Conservation (phyloP, 2,113 vertebrate genomes). For the Diphyllodes magnificus region DNA sequence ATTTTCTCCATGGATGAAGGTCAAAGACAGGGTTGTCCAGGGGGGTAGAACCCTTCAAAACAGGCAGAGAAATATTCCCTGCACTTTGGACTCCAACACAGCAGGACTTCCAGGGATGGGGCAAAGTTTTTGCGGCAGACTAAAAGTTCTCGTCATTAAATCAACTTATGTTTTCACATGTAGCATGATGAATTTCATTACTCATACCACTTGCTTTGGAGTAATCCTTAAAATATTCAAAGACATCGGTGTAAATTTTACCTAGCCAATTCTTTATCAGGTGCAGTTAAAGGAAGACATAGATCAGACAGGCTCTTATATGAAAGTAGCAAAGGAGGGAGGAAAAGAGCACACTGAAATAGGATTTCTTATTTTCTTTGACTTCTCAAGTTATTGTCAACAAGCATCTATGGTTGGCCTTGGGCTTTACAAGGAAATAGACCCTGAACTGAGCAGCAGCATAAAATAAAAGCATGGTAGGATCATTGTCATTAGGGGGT, state of each 20-base stretch:
- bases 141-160: not conserved
- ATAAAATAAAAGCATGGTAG: not conserved
- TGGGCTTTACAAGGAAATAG: not conserved
- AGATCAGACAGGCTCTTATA: not conserved
- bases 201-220: not conserved
- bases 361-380: not conserved
- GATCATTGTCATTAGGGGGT: not conserved
- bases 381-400: not conserved
- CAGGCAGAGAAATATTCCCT: too few relatives aligned
- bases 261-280: not conserved
- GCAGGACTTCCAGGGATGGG: not conserved
- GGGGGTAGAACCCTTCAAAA: too few relatives aligned
- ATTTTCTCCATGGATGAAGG: too few relatives aligned
- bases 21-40: too few relatives aligned
- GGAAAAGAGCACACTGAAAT: not conserved
- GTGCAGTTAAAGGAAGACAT: not conserved
- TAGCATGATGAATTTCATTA: not conserved
- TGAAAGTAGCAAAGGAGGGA: not conserved
- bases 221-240: not conserved
- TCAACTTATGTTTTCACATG: not conserved
- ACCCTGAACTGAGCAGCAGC: not conserved
- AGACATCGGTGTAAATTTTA: not conserved
- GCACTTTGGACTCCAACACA: too few relatives aligned
- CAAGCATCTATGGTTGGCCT: not conserved
- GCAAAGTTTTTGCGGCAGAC: accelerated